Evolutionary conservation across 2,888 invertebrate species (phyloP).

Genomic region (Baronia brevicornis): DNA sequence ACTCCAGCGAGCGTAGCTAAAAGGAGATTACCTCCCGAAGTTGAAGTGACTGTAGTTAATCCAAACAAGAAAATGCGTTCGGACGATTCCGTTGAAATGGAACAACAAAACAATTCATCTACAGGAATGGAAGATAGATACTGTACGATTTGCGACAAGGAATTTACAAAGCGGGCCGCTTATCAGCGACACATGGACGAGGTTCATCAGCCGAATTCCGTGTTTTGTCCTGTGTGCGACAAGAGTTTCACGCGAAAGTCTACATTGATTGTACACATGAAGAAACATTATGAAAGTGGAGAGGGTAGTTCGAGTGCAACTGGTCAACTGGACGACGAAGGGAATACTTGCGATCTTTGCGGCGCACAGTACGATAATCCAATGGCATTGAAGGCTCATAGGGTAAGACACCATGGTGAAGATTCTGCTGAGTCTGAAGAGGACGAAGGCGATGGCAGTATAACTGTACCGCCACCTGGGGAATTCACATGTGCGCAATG

Average conservation of each 20-base stretch:
- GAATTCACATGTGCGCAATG: slow-evolving; percentile 73
- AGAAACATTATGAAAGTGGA: slow-evolving; percentile 71
- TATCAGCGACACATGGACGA: slow-evolving; percentile 77
- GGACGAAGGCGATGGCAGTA: slow-evolving; percentile 54
- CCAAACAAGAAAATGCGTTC: slow-evolving; percentile 67
- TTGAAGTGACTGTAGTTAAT: slow-evolving; percentile 69
- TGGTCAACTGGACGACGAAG: slow-evolving; percentile 46
- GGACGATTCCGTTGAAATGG: slow-evolving; percentile 59
- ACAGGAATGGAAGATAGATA: slow-evolving; percentile 64
- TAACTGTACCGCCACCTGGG: slow-evolving; percentile 48
- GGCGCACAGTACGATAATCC: slow-evolving; percentile 75
- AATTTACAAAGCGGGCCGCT: slow-evolving; percentile 76
- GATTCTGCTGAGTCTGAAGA: slow-evolving; percentile 39
- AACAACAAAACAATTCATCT: slow-evolving; percentile 55
- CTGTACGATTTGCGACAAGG: slow-evolving; percentile 77
- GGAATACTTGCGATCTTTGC: slow-evolving; percentile 75
- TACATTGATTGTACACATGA: slow-evolving; percentile 78
- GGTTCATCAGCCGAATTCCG: slow-evolving; percentile 70
- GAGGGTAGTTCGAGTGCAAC: slow-evolving; percentile 43
- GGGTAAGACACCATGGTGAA: slow-evolving; percentile 74
- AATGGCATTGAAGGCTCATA: slow-evolving; percentile 74
- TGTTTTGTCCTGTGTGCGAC: slow-evolving; percentile 78
- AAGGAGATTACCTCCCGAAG: slow-evolving; percentile 64
- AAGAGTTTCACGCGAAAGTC: slow-evolving; percentile 78
- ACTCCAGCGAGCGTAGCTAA: slow-evolving; percentile 42